Percentiles rank a stretch among this genome's conserved stretches.
These are phyloP conservation scores for Caenorhabditis sulstoni DNA, from an alignment of 2,888 invertebrate species.

Conservation along the genomic window DNA sequence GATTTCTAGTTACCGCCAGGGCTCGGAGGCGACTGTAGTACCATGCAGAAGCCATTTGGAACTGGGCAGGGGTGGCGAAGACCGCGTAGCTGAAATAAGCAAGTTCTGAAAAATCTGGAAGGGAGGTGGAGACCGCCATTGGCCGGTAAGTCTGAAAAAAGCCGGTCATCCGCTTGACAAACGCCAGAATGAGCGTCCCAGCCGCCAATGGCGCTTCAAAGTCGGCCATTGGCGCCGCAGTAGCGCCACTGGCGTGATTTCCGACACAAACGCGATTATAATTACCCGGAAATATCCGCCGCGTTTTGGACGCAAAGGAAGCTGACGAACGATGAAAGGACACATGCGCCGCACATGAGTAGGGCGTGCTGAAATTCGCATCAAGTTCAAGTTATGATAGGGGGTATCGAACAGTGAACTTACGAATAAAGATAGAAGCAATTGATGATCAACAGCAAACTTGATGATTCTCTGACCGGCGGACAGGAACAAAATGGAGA, in stretches of 20 bases:
- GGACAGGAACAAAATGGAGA: constrained; percentile 43
- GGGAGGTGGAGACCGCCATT: no score
- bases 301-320: constrained; percentile 59
- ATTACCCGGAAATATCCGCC: constrained; percentile 48
- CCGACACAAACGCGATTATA: no score
- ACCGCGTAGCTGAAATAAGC: constrained; percentile 51
- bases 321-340: constrained; percentile 57
- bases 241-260: no score
- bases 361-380: constrained; percentile 57
- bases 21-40: constrained; percentile 61
- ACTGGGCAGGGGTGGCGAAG: constrained; percentile 61
- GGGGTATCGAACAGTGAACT: constrained; percentile 7
- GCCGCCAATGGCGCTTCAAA: no score
- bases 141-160: not conserved
- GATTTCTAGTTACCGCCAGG: constrained; percentile 16
- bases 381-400: not conserved
- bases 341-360: constrained; percentile 47
- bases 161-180: no score
- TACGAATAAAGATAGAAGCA: constrained; percentile 53
- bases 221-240: no score
- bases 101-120: no score
- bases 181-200: no score
- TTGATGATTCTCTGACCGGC: constrained; percentile 36
- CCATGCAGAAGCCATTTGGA: constrained; percentile 66
- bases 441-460: constrained; percentile 54